These are phyloP conservation scores for Chrysogorgia sp. DNA, from an alignment of 92 coral and sea anemone genomes.

Conservation along the genomic window DNA sequence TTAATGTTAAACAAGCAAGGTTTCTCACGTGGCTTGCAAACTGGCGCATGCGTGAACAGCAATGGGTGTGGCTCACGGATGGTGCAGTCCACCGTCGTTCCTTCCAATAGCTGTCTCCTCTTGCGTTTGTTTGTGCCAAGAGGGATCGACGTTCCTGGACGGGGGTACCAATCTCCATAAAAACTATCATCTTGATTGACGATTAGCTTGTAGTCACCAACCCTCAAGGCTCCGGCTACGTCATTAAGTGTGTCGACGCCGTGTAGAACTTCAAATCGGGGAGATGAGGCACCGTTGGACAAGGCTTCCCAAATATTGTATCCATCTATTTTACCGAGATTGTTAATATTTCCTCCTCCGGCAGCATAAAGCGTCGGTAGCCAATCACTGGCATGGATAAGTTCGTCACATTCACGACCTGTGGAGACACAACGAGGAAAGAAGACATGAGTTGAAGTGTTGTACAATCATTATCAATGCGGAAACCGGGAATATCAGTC, in stretches of 20 bases:
- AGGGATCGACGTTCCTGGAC: conserved; percentile 66
- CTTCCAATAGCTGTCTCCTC: conserved; percentile 72
- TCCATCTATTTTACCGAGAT: conserved; percentile 84
- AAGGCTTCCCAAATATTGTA: conserved; percentile 86
- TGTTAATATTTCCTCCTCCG: conserved; percentile 74
- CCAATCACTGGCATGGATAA: conserved; percentile 96
- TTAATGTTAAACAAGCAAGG: conserved; percentile 97
- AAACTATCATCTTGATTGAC: conserved; percentile 80
- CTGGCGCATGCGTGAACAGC: conserved; percentile 92
- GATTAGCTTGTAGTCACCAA: conserved; percentile 95
- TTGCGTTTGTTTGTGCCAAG: conserved; percentile 13
- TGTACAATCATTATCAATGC: no score
- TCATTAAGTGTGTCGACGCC: conserved; percentile 83
- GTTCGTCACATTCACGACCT: conserved; percentile 92
- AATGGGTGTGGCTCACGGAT: conserved; percentile 88
- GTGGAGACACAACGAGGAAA: background rate
- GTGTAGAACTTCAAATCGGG: conserved; percentile 93
- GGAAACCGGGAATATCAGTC: no score
- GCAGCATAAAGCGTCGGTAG: conserved; percentile 85
- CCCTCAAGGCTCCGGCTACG: conserved; percentile 82
- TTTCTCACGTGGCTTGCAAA: conserved; percentile 83
- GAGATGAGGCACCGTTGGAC: conserved; percentile 75
- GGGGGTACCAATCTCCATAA: conserved; percentile 93
- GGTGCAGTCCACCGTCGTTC: conserved; percentile 78
- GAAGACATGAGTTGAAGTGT: no score